A percentile compares a stretch with the other conserved stretches of the same genome.
Conservation (phyloP, 2,113 vertebrate species). For the Hemiprocne comata region DNA sequence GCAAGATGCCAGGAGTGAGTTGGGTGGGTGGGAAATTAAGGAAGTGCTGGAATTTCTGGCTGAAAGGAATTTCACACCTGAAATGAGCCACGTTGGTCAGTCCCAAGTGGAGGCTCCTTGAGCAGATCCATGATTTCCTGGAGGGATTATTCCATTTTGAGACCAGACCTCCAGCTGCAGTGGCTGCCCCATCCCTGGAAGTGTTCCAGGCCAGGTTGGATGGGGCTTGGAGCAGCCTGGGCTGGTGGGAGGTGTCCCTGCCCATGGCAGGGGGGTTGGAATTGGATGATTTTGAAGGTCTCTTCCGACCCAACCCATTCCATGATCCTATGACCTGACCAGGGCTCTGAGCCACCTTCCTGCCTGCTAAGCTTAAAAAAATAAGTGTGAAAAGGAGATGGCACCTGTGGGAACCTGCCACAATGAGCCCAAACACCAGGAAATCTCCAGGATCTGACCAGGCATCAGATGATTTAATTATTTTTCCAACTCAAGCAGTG, state of each 20-base stretch:
- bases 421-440: not conserved
- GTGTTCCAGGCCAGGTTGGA: too few species aligned
- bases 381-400: not conserved
- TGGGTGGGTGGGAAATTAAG: not conserved
- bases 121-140: not conserved
- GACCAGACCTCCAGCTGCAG: not conserved
- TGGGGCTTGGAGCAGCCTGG: too few species aligned
- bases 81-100: not conserved
- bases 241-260: too few species aligned
- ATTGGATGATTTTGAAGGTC: too few species aligned
- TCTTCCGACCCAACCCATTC: too few species aligned
- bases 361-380: rapidly evolving
- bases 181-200: too few species aligned
- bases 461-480: not conserved
- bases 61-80: too few species aligned
- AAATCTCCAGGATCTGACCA: not conserved
- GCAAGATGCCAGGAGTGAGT: rapidly evolving
- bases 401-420: not conserved
- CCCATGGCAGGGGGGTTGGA: too few species aligned
- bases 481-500: not conserved
- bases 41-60: not conserved
- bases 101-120: not conserved
- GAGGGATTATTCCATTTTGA: not conserved
- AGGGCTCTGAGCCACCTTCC: not conserved
- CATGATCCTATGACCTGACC: too few species aligned